Conservation (phyloP, 2,113 vertebrate genomes). For the Phylloscopus whistleri region DNA sequence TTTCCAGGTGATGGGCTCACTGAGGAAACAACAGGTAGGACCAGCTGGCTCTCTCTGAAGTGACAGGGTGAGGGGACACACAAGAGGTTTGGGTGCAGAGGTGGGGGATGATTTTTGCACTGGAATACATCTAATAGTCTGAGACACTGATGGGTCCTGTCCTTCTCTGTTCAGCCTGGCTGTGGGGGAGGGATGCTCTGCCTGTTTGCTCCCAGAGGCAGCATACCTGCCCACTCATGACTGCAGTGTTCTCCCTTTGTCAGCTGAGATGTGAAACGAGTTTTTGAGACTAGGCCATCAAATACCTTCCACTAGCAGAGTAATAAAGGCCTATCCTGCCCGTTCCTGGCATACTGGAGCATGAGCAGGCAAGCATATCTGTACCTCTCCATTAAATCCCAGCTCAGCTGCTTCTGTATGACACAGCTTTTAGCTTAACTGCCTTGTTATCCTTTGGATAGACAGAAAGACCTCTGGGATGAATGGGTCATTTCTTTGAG, state of each 20-base stretch:
- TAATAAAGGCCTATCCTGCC: background rate
- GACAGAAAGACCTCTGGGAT: background rate
- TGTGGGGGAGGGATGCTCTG: background rate
- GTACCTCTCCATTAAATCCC: background rate
- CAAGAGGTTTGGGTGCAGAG: background rate
- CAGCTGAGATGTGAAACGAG: background rate
- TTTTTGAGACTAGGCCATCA: background rate
- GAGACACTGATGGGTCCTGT: background rate
- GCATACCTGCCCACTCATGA: background rate
- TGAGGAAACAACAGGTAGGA: background rate
- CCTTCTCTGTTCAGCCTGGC: background rate
- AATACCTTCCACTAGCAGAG: background rate
- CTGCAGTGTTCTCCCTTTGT: background rate
- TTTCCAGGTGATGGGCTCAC: background rate
- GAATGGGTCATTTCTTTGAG: background rate
- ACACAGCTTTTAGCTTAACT: slow-evolving; percentile 2
- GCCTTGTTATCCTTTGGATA: background rate
- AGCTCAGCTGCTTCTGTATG: background rate
- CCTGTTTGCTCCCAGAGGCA: background rate
- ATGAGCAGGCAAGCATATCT: background rate
- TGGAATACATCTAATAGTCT: background rate
- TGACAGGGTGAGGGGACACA: rapidly evolving
- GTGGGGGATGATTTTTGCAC: background rate
- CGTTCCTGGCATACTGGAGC: background rate
- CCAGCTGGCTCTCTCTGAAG: background rate